Evolutionary conservation across 2,797 vertebrate genomes (phyloP).

Genomic region (Pseudotriccus pelzelni): DNA sequence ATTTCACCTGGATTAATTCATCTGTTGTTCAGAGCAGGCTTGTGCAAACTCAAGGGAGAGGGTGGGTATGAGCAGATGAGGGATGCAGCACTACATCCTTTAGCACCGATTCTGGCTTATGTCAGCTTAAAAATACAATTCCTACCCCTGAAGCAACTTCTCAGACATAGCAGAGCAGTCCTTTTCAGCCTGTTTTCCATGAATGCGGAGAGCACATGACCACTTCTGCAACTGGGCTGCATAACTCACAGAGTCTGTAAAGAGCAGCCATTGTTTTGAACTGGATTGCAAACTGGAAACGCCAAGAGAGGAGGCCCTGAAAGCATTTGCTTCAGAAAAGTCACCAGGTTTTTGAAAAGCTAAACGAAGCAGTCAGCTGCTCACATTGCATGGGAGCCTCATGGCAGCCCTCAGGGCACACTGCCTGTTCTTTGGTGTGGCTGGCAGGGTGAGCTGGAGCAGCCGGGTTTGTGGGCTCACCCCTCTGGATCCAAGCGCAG

Average conservation of each 20-base stretch:
- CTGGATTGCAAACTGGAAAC: background rate
- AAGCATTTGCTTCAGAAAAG: background rate
- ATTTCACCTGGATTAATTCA: background rate
- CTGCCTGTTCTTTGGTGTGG: background rate
- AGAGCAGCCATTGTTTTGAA: background rate
- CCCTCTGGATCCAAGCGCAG: background rate
- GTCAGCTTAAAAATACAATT: background rate
- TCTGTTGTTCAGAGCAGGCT: background rate
- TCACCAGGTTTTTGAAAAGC: background rate
- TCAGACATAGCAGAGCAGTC: background rate
- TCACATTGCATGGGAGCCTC: background rate
- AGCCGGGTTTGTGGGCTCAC: rapidly evolving
- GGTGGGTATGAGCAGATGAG: background rate
- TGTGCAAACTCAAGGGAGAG: background rate
- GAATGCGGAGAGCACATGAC: background rate
- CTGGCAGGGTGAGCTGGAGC: background rate
- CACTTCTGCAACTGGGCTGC: background rate
- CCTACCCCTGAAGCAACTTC: background rate
- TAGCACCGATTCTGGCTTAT: background rate
- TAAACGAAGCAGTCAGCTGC: background rate
- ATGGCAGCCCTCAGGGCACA: background rate
- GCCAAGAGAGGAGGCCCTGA: background rate
- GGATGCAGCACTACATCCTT: background rate
- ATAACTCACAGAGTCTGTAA: background rate
- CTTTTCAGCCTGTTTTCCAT: background rate